These are phyloP conservation scores for Cryptotermes secundus DNA, from an alignment of 1,140 invertebrate species.

Conservation along the genomic window DNA sequence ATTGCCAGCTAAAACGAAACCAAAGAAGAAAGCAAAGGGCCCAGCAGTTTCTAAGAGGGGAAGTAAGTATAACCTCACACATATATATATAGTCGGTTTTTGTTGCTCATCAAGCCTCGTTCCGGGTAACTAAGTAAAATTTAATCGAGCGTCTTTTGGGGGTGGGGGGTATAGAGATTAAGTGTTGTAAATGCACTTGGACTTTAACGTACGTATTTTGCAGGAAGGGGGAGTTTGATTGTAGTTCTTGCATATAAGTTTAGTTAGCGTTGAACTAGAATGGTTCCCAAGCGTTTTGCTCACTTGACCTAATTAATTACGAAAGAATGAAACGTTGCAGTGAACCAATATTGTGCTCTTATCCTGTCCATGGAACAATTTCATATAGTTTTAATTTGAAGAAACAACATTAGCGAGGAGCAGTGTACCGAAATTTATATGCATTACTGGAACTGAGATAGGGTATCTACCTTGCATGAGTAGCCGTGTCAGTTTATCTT, in stretches of 20 bases:
- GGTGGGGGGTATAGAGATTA: no score
- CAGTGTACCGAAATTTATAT: no score
- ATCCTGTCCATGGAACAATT: no score
- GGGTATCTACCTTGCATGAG: no score
- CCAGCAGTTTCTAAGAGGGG: conserved; percentile 28
- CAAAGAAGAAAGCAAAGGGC: conserved; percentile 28
- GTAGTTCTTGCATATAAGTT: neutral
- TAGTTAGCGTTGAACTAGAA: neutral
- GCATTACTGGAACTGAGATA: no score
- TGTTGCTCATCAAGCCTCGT: neutral
- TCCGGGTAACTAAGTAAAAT: neutral
- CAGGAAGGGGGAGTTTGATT: neutral
- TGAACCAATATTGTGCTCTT: no score
- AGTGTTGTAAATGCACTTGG: no score
- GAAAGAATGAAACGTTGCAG: no score
- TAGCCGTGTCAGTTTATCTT: no score
- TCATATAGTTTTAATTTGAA: no score
- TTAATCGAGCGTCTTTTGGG: neutral
- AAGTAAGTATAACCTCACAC: conserved; percentile 27
- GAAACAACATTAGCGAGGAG: no score
- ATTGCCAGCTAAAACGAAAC: conserved; percentile 27
- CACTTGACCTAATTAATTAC: no score
- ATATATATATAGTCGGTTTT: neutral
- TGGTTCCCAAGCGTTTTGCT: neutral
- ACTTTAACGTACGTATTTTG: neutral